phyloP scores from a whole-genome alignment of 2,888 invertebrate genomes.

The Rosalia funebris region DNA sequence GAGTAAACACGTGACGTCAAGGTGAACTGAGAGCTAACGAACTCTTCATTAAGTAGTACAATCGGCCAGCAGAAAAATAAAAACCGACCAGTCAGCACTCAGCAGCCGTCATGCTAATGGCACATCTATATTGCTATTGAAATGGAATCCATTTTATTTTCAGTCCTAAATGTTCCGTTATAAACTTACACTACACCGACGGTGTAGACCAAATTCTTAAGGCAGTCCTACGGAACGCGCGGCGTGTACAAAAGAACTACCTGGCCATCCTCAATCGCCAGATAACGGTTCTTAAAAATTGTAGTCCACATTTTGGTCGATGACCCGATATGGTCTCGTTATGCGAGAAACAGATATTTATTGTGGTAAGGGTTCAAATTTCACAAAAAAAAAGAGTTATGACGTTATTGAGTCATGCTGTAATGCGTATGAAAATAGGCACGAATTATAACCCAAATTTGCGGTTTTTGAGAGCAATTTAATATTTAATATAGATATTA shows the following conservation, averaged over 20 bases:
- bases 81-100: neutral
- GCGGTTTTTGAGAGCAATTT: no score
- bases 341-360: constrained; percentile 45
- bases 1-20: constrained; percentile 37
- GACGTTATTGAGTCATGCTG: no score
- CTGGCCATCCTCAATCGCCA: constrained; percentile 52
- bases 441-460: no score
- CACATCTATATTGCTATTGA: constrained; percentile 41
- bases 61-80: constrained; percentile 21
- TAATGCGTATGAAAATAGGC: no score
- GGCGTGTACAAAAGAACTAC: constrained; percentile 27
- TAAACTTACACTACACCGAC: constrained; percentile 48
- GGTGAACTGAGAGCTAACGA: constrained; percentile 34
- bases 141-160: constrained; percentile 61
- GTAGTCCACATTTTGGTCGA: constrained; percentile 61
- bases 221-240: constrained; percentile 1
- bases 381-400: constrained; percentile 7
- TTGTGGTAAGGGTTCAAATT: constrained; percentile 6
- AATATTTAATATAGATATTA: no score
- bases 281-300: constrained; percentile 60
- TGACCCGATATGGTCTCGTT: constrained; percentile 47
- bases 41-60: constrained; percentile 38
- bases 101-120: constrained; percentile 10
- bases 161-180: constrained; percentile 50
- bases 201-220: constrained; percentile 19